Evolutionary conservation across 1,140 invertebrate genomes (phyloP), one percentile per base, ranked within the genome.

Genomic region (Brachionus sp.): DNA sequence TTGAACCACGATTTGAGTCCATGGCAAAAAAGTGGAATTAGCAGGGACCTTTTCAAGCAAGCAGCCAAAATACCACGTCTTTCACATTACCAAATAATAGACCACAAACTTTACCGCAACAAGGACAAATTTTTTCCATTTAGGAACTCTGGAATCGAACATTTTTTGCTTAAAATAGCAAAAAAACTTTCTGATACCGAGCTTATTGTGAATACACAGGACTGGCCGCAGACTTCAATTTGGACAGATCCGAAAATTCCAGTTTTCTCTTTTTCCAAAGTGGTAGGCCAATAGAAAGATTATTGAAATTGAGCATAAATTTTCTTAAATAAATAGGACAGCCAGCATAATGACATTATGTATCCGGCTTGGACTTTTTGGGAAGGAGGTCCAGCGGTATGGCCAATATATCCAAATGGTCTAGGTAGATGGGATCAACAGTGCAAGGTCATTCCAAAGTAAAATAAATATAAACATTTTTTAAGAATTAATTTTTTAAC

Each of bases 331-430:
- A 35, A 6, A 37, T 35, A 39, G 75, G 92, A 94, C 93, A 13
- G 86, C 88, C 66, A 95, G 16, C 94, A 95, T 89, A 91, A 91
- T 87, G 96, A 98, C 87, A 96, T 98, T 83, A 94, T 93, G 91
- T 98, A 97, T 90, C 96, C 96, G 66, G 94, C 96, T 0, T 98
- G 96, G 96, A 93, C 94, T 37, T 98, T 98, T 90, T 97, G 95
- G 95, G 94, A 95, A 90, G 96, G 96, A 62, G 96, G 96, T 1
- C 96, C 96, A 53, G 96, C 96, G 3, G 97, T 98, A 84, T 89
- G 88, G 88, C 92, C 93, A 62, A 88, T 97, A 6, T 96, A 97
- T 90, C 96, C 96, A 0, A 93, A 91, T 77, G 96, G 96, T 44
- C 91, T 98, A 77, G 96, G 96, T 0, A 90, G 94, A 66, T 98